These are phyloP conservation scores for Epirrhoe alternata DNA, from an alignment of 2,888 invertebrate genomes.

Conservation along the genomic window DNA sequence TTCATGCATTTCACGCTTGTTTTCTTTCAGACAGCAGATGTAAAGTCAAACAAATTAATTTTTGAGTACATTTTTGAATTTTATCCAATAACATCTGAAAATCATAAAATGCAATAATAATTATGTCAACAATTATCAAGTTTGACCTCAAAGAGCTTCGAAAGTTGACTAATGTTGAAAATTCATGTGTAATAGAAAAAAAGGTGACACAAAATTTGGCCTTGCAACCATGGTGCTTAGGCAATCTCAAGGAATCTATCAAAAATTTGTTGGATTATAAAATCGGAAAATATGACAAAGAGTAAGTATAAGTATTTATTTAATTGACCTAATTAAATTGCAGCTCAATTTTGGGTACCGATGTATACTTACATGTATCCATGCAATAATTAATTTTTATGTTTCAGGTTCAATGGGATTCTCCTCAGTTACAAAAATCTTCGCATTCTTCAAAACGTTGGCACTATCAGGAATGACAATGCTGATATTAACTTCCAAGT, in stretches of 20 bases:
- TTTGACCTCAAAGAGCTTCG: slow-evolving; percentile 83
- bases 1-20: neutral
- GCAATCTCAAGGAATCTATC: slow-evolving; percentile 84
- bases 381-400: neutral
- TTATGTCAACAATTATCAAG: slow-evolving; percentile 79
- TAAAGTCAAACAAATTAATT: slow-evolving; percentile 13
- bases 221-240: slow-evolving; percentile 87
- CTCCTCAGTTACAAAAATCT: slow-evolving; percentile 88
- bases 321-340: neutral
- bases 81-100: slow-evolving; percentile 12
- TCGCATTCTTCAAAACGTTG: slow-evolving; percentile 83
- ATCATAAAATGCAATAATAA: slow-evolving; percentile 21
- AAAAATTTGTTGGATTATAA: slow-evolving; percentile 85
- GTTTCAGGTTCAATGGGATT: slow-evolving; percentile 87
- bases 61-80: slow-evolving; percentile 12
- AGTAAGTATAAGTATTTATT: slow-evolving; percentile 73
- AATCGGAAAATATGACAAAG: slow-evolving; percentile 86
- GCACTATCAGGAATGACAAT: slow-evolving; percentile 86
- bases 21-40: slow-evolving; percentile 1
- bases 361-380: too few relatives aligned
- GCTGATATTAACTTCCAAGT: slow-evolving; percentile 88
- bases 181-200: slow-evolving; percentile 85
- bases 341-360: too few relatives aligned
- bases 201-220: slow-evolving; percentile 84
- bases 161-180: slow-evolving; percentile 82